These are phyloP conservation scores for Ceriagrion tenellum DNA, from an alignment of 2,888 invertebrate genomes.

Conservation along the genomic window DNA sequence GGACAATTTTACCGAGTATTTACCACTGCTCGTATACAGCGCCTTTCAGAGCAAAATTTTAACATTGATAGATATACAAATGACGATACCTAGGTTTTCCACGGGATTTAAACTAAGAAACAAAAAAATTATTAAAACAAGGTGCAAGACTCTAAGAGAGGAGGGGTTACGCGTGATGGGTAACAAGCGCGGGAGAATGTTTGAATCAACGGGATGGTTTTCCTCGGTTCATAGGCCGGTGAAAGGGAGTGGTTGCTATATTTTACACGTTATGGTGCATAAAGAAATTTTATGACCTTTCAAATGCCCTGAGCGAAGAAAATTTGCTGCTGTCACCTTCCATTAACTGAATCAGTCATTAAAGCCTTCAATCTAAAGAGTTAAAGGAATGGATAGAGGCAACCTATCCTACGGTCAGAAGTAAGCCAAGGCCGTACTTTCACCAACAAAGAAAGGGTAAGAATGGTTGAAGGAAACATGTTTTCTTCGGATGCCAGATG, in stretches of 20 bases:
- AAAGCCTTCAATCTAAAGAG: background rate
- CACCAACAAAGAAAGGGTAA: background rate
- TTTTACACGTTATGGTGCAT: background rate
- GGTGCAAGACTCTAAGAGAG: too few relatives aligned
- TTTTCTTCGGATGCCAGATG: background rate
- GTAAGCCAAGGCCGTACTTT: slow-evolving; percentile 23
- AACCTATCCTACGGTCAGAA: background rate
- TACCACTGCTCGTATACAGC: too few relatives aligned
- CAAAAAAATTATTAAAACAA: too few relatives aligned
- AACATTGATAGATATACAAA: too few relatives aligned
- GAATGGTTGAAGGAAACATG: background rate
- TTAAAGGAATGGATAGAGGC: background rate
- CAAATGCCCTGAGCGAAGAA: background rate
- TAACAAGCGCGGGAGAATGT: background rate
- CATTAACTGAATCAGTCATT: background rate
- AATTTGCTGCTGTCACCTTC: background rate
- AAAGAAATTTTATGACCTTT: background rate
- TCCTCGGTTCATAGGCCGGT: background rate
- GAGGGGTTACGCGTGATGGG: too few relatives aligned
- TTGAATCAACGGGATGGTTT: background rate
- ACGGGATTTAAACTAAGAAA: too few relatives aligned
- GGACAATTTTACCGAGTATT: too few relatives aligned
- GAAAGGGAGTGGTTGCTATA: background rate
- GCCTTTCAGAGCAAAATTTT: too few relatives aligned
- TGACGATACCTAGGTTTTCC: too few relatives aligned